A percentile compares a stretch with the other conserved stretches of the same genome.
Conservation (phyloP, 2,113 vertebrate species). For the Microcebus jonahi region DNA sequence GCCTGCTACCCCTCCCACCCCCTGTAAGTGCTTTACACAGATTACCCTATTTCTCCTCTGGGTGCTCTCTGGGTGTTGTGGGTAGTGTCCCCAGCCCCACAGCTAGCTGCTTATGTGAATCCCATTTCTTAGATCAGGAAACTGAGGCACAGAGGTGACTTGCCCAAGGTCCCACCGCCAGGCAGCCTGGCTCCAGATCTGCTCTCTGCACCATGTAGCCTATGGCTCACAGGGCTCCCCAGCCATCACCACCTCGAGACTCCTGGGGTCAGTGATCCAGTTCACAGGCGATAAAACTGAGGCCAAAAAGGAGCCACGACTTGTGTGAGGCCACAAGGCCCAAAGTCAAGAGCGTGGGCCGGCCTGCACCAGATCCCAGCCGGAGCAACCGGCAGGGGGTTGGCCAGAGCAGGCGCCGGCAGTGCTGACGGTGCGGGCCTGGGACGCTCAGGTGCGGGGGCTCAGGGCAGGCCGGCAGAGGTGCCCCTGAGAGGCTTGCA, state of each 20-base stretch:
- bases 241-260: background rate
- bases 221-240: background rate
- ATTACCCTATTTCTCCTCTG: background rate
- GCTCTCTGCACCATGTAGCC: background rate
- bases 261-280: background rate
- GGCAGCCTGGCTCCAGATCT: background rate
- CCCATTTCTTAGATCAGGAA: background rate
- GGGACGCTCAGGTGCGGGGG: fast-evolving
- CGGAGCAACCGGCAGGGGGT: background rate
- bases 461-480: background rate
- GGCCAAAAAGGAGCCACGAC: background rate
- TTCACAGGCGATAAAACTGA: background rate
- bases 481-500: background rate
- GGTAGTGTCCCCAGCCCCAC: background rate
- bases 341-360: background rate
- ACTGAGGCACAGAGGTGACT: background rate
- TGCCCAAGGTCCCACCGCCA: background rate
- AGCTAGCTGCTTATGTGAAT: background rate
- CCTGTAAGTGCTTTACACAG: background rate
- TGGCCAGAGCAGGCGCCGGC: background rate
- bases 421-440: background rate
- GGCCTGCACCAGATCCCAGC: no score
- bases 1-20: background rate
- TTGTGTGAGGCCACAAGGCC: background rate
- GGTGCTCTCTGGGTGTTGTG: no score